Conservation (phyloP, 2,797 vertebrate species). For the Spea hammondii region DNA sequence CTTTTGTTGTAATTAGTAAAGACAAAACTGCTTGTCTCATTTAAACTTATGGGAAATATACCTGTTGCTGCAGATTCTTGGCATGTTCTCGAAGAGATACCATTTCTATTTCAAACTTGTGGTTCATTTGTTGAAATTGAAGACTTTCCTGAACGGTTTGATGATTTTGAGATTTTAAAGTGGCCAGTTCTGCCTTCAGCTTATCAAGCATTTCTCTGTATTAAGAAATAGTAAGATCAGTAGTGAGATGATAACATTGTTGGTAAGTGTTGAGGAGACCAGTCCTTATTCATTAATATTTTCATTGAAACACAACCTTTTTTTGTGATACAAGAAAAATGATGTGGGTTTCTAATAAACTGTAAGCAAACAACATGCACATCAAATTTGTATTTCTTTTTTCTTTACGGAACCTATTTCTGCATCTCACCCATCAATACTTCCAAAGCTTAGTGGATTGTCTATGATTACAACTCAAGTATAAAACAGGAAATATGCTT, state of each 20-base stretch:
- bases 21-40: not conserved
- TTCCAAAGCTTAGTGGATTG: no score
- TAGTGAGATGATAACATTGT: not conserved
- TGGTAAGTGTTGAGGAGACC: no score
- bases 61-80: slow-evolving; percentile 41
- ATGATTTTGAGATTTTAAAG: slow-evolving; percentile 58
- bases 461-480: no score
- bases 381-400: no score
- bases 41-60: not conserved
- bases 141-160: slow-evolving; percentile 57
- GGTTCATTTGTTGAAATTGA: slow-evolving; percentile 23
- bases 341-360: no score
- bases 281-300: not conserved
- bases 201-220: slow-evolving; percentile 56
- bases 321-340: no score
- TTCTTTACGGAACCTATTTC: no score
- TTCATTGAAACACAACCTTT: no score
- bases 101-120: slow-evolving; percentile 55
- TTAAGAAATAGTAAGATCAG: slow-evolving; percentile 25
- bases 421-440: no score
- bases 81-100: slow-evolving; percentile 58
- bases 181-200: slow-evolving; percentile 59
- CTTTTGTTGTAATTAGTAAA: not conserved
- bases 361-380: no score
- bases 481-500: no score